Conservation (phyloP, 2,113 vertebrate genomes). For the Fukomys damarensis region DNA sequence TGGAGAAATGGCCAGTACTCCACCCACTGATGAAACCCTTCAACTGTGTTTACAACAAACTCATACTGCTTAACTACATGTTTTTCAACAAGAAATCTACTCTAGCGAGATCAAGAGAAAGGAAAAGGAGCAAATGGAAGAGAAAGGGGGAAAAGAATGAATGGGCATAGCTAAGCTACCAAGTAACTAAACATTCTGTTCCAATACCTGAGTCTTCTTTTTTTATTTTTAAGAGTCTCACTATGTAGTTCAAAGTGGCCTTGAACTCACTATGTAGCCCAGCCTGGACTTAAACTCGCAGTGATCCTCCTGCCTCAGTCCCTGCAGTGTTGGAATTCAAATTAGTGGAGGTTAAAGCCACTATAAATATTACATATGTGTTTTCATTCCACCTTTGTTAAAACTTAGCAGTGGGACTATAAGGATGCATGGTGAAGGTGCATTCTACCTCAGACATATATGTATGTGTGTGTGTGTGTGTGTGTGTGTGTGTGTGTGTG, state of each 20-base stretch:
- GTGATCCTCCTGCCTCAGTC: background rate
- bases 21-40: background rate
- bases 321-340: background rate
- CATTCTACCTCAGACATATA: background rate
- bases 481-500: too few relatives aligned
- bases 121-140: background rate
- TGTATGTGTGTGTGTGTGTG: too few relatives aligned
- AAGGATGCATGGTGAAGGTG: background rate
- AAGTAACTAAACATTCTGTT: slow-evolving; percentile 32
- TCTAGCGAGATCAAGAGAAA: background rate
- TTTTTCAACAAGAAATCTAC: slow-evolving; percentile 12
- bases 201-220: background rate
- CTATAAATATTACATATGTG: background rate
- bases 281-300: background rate
- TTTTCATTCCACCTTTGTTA: background rate
- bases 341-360: background rate
- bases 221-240: background rate
- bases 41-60: slow-evolving; percentile 11
- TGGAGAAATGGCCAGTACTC: background rate
- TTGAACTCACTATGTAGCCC: background rate
- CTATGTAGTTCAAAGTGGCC: background rate
- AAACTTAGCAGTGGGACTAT: background rate
- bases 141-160: background rate
- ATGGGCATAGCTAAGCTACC: background rate
- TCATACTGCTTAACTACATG: background rate